Conservation (phyloP, 2,113 vertebrate genomes). For the Rallus limicola region DNA sequence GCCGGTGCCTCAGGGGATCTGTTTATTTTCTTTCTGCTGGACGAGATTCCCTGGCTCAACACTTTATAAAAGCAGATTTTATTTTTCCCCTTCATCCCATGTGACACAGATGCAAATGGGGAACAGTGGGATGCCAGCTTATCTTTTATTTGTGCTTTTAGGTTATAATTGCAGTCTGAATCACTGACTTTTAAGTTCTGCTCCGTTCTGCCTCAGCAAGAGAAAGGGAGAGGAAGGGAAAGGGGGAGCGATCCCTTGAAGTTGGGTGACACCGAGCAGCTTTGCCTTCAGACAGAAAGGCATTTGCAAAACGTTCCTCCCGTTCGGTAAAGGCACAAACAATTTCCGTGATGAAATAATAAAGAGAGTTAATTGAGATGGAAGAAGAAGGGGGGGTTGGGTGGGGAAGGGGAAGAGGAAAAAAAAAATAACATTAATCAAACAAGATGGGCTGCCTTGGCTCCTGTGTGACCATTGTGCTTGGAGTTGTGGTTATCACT, state of each 20-base stretch:
- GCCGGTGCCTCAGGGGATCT: not conserved
- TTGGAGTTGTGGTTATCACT: rapidly evolving
- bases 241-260: conserved; percentile 33
- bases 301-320: conserved; percentile 54
- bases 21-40: conserved; percentile 19
- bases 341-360: conserved; percentile 55
- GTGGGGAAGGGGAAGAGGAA: no score
- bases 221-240: conserved; percentile 53
- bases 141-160: conserved; percentile 51
- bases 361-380: conserved; percentile 52
- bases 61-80: conserved; percentile 25
- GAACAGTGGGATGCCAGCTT: conserved; percentile 52
- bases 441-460: not conserved
- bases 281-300: conserved; percentile 58
- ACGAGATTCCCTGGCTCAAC: not conserved
- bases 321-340: conserved; percentile 49
- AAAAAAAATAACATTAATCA: not conserved
- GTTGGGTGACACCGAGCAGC: conserved; percentile 46
- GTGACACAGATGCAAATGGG: conserved; percentile 8
- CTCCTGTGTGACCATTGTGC: not conserved
- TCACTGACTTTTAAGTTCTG: conserved; percentile 41
- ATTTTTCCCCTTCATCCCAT: conserved; percentile 31
- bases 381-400: not conserved
- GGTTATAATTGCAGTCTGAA: conserved; percentile 62
- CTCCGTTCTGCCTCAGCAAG: conserved; percentile 53